These are phyloP conservation scores for Xiphorhynchus erythropygius DNA, from an alignment of 2,797 vertebrate species.

Conservation along the genomic window DNA sequence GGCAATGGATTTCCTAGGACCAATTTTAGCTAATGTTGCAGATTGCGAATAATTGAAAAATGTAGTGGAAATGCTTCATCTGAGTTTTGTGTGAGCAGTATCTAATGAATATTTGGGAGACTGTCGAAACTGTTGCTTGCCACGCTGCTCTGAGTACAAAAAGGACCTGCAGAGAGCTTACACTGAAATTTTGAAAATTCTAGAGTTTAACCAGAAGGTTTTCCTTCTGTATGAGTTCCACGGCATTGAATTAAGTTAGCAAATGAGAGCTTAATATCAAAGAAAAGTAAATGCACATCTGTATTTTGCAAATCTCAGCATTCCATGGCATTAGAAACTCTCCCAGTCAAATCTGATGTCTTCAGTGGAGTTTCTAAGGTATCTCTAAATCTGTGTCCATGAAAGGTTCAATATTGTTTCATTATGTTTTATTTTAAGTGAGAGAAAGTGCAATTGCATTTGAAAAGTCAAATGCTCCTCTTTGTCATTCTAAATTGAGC, in stretches of 20 bases:
- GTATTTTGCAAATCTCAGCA: not conserved
- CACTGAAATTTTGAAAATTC: not conserved
- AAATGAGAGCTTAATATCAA: constrained; percentile 4
- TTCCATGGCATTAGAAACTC: not conserved
- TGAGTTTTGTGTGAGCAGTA: not conserved
- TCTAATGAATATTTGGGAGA: not conserved
- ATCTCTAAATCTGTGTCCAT: not conserved
- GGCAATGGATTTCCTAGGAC: constrained; percentile 6
- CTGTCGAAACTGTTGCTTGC: not conserved
- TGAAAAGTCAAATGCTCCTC: not conserved
- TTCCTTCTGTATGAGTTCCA: not conserved
- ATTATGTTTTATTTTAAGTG: not conserved
- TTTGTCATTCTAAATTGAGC: not conserved
- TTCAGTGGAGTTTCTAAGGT: not conserved
- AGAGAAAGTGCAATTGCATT: not conserved
- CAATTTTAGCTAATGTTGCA: constrained; percentile 33
- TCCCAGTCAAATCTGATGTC: not conserved
- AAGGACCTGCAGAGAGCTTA: not conserved
- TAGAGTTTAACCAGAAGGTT: not conserved
- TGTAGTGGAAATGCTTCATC: constrained; percentile 25
- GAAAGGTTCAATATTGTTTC: not conserved
- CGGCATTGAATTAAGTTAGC: not conserved
- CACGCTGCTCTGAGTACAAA: not conserved
- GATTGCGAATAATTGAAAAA: constrained; percentile 21
- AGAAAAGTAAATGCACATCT: not conserved